Evolutionary conservation across 2,797 vertebrate species (phyloP), one percentile per base, ranked within the genome.

Genomic region (Cossypha heuglini): DNA sequence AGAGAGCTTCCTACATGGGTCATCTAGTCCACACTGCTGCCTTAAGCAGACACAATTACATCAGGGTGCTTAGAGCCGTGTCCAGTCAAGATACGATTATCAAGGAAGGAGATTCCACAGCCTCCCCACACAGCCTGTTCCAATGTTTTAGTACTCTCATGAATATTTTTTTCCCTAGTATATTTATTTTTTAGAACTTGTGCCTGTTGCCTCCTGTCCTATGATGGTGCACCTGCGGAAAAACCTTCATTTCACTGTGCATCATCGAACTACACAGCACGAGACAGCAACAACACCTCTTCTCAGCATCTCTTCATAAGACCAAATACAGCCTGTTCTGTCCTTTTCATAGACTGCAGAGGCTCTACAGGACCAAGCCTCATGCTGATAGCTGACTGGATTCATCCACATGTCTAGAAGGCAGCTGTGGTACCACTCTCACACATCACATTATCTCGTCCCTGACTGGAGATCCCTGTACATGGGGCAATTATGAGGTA

Each of bases 391-490:
- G 28, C 24, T 66, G 20, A 55, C 46, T 58, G 40, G 26, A 69
- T 66, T 83, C 38, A 80, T 24, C 2, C 51, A 51, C 0, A 0
- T 10, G 16, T 54, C 51, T 52, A 58, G 10, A 52, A 40, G 16
- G 20, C 3, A 4, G 38, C 42, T 69, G 25, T 12, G 7, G 18
- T 33, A 77, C 24, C 16, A 33, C 20, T 17, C 11, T 11, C 49
- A 28, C 26, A 45, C 5, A 3, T 45, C 20, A 5, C 2, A 54
- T 2, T 35, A 31, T 29, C 20, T 58, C 9, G 5, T 57, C 11
- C 51, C 38, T 0, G 0, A 75, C 0, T 1, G 1, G 43, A 61
- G 64, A 25, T 6, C 10, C 28, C 40, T 9, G 22, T 48, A 20
- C 20, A 31, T 54, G 40, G 22, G 54, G 38, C 43, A 77, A 4